Evolutionary conservation across 92 coral and sea anemone species (phyloP), one percentile per base, ranked within the genome.

Genomic region (Montipora capitata): DNA sequence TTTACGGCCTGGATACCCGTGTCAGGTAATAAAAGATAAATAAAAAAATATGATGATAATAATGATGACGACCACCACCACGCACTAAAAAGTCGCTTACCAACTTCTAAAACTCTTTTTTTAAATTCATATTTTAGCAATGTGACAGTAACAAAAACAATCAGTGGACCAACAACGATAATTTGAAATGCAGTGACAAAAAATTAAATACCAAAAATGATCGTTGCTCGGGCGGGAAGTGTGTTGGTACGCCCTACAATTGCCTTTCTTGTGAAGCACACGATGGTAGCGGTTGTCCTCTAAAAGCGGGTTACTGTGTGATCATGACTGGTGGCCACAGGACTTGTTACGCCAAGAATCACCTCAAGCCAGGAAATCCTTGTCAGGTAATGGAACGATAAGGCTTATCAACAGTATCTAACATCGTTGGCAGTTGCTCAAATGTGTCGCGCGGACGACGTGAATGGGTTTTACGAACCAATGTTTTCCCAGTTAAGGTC

Each of bases 331-430:
- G 86, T 80, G 87, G 93, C 14, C 91, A 79, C 14, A 83, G 93
- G 54, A 96, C 96, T 0, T 96, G 99, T 72, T 94, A 85, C 84
- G 94, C 93, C 5, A 78, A 81, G 12, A 91, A 89, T 13, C 90
- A 92, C 18, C 83, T 88, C 20, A 93, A 82, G 79, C 99, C 99
- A 0, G 99, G 99, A 68, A 96, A 96, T 78, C 95, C 99, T 2
- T 96, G 99, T 87, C 99, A 94, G 98, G 99, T 96, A 18, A 7
- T 56, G 27, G 27, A 20, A 20, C 27, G 27, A 20, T 20, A 56
- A 13, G 3, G 15, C 15, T 44, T 44, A 7, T 20, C 51, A 44
- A 44, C 51, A 44, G 51, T 7, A 44, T 44, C 8, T 44, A 4
- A 44, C 8, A 44, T 44, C 8, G 8, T 44, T 44, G 51, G 1